These are phyloP conservation scores for Elephantulus edwardii DNA, from an alignment of 2,113 vertebrate species.

Conservation along the genomic window DNA sequence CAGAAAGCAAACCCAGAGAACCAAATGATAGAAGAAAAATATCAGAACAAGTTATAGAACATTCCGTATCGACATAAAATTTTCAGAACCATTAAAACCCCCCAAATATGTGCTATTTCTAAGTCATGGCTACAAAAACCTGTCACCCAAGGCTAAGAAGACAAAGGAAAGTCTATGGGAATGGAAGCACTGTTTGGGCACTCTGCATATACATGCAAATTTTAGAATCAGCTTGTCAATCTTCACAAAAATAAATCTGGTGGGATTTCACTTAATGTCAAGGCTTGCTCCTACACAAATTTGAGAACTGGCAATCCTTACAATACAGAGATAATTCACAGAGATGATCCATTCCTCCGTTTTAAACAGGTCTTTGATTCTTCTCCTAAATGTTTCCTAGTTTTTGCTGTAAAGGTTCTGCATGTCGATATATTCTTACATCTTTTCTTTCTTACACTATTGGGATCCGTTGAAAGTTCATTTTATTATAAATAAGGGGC, in stretches of 20 bases:
- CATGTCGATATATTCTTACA: neutral
- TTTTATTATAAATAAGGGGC: no score
- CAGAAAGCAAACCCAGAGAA: neutral
- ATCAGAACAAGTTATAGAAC: neutral
- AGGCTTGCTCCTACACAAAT: neutral
- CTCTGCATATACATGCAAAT: neutral
- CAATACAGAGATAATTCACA: neutral
- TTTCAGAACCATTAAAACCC: slow-evolving; percentile 33
- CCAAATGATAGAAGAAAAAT: neutral
- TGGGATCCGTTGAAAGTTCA: neutral
- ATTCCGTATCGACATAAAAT: neutral
- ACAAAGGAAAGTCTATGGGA: neutral
- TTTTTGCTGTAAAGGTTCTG: slow-evolving; percentile 6
- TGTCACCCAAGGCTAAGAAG: neutral
- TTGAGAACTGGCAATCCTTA: neutral
- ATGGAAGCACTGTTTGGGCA: neutral
- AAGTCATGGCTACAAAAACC: neutral
- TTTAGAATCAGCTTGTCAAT: slow-evolving; percentile 14
- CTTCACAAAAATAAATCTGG: slow-evolving; percentile 17
- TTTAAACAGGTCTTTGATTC: neutral
- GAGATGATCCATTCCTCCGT: neutral
- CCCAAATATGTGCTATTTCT: neutral
- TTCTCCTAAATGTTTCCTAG: neutral
- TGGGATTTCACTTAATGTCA: slow-evolving; percentile 25
- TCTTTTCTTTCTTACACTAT: slow-evolving; percentile 3